Conservation (phyloP, 2,888 invertebrate species). For the Agrochola circellaris region DNA sequence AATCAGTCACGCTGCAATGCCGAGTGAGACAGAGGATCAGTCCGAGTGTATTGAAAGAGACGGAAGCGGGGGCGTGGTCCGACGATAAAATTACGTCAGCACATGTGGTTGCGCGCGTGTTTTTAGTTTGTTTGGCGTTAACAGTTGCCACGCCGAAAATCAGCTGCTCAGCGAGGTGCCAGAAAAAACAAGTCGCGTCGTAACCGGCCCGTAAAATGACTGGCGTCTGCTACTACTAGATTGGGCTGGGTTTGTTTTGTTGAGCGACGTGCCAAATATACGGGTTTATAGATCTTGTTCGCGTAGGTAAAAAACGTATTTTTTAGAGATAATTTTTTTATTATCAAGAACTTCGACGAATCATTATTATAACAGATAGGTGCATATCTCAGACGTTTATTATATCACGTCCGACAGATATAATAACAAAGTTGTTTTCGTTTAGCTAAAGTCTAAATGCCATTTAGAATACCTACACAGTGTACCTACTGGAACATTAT, state of each 20-base stretch:
- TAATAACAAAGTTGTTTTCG: conserved; percentile 50
- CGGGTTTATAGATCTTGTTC: conserved; percentile 26
- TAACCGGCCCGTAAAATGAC: conserved; percentile 63
- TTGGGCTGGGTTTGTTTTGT: conserved; percentile 56
- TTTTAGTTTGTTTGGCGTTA: conserved; percentile 80
- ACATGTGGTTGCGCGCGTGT: conserved; percentile 84
- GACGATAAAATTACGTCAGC: conserved; percentile 81
- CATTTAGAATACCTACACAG: conserved; percentile 19
- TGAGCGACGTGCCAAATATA: conserved; percentile 35
- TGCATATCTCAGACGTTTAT: conserved; percentile 44
- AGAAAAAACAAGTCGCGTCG: conserved; percentile 75
- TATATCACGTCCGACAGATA: conserved; percentile 45
- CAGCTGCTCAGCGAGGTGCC: conserved; percentile 82
- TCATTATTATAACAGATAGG: conserved; percentile 37
- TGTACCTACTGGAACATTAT: conserved; percentile 33
- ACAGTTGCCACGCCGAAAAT: conserved; percentile 86
- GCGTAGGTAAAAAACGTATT: conserved; percentile 31
- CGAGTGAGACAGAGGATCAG: conserved; percentile 75
- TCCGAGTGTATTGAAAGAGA: conserved; percentile 75
- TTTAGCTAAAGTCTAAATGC: conserved; percentile 31
- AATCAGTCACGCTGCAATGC: conserved; percentile 82
- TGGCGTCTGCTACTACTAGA: conserved; percentile 58
- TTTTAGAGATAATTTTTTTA: conserved; percentile 38
- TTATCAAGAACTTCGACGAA: conserved; percentile 42
- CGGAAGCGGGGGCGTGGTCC: conserved; percentile 78